phyloP scores from a whole-genome alignment of 2,888 invertebrate genomes.

The Troides aeacus region DNA sequence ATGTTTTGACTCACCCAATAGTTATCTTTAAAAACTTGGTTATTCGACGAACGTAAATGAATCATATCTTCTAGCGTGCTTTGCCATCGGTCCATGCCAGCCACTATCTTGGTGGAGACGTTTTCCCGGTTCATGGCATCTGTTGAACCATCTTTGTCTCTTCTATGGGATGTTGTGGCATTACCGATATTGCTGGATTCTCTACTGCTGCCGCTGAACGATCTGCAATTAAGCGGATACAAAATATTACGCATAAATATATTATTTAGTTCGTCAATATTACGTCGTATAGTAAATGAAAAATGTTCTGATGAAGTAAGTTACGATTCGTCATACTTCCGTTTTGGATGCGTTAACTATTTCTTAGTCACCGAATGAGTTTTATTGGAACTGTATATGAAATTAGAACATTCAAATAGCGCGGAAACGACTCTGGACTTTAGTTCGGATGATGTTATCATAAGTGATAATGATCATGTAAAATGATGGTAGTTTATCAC shows the following conservation, averaged over 20 bases:
- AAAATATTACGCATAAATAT: not conserved
- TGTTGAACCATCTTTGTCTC: constrained; percentile 41
- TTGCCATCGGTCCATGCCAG: constrained; percentile 78
- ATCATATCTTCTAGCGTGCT: constrained; percentile 75
- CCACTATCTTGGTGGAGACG: constrained; percentile 68
- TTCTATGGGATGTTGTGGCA: constrained; percentile 40
- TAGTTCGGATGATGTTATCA: constrained; percentile 12
- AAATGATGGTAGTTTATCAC: constrained; percentile 7
- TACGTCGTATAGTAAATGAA: no score
- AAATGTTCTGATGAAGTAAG: constrained; percentile 30
- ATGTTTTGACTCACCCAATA: constrained; percentile 72
- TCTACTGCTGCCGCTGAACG: constrained; percentile 56
- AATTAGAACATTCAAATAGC: constrained; percentile 19
- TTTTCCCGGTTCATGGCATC: constrained; percentile 68
- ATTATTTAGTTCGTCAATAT: no score
- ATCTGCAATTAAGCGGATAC: constrained; percentile 43
- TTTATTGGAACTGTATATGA: constrained; percentile 4
- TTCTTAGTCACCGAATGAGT: constrained; percentile 48
- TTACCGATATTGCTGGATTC: constrained; percentile 40
- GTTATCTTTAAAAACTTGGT: constrained; percentile 80
- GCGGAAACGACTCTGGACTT: constrained; percentile 16
- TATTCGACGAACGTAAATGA: constrained; percentile 66
- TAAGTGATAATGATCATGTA: constrained; percentile 14
- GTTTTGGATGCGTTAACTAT: constrained; percentile 48
- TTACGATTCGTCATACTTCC: constrained; percentile 52